Percentiles rank a stretch among this genome's conserved stretches.
Evolutionary conservation across 2,797 vertebrate species (phyloP).

Genomic region (Acanthornis magna): DNA sequence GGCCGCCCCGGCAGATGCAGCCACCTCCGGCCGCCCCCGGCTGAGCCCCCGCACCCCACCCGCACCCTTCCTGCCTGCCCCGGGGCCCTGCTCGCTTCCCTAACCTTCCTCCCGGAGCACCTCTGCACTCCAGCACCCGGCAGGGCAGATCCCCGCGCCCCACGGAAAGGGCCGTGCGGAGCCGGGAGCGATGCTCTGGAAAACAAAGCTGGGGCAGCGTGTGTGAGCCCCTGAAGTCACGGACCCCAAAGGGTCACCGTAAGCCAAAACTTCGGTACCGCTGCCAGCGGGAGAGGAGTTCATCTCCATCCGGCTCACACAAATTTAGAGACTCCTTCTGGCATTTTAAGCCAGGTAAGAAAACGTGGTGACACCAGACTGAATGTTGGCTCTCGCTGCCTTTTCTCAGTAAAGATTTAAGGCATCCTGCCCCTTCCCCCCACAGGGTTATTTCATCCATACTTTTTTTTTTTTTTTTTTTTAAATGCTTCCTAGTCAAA

Average conservation of each 20-base stretch:
- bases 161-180: not conserved
- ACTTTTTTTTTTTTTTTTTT: slow-evolving; percentile 79
- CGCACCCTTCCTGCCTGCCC: not conserved
- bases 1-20: not conserved
- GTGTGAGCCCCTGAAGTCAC: not conserved
- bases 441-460: slow-evolving; percentile 83
- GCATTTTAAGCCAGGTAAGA: slow-evolving; percentile 13
- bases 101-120: not conserved
- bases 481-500: slow-evolving; percentile 95
- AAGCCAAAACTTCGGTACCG: not conserved
- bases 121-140: rapidly evolving
- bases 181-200: not conserved
- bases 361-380: not conserved
- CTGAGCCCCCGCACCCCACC: not conserved
- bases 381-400: not conserved
- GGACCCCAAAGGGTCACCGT: not conserved
- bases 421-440: slow-evolving; percentile 81
- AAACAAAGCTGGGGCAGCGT: not conserved
- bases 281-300: not conserved
- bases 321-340: not conserved
- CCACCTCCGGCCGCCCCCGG: not conserved
- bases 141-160: too few relatives aligned
- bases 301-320: not conserved
- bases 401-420: slow-evolving; percentile 48
- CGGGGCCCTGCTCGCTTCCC: not conserved